Evolutionary conservation across 2,113 vertebrate species (phyloP).

Genomic region (Chionomys nivalis): DNA sequence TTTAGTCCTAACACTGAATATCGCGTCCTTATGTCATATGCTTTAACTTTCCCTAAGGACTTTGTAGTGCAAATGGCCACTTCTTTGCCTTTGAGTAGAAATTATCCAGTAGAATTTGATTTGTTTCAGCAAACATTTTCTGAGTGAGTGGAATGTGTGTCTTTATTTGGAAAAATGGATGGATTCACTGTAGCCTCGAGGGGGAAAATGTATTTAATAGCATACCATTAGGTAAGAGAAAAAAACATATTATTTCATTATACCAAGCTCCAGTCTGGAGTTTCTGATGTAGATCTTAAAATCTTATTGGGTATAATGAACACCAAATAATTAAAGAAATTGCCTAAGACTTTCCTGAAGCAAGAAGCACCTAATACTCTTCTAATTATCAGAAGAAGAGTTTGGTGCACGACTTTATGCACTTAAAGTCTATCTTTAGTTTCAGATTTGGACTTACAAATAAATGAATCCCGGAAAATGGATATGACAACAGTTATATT

Average conservation of each 20-base stretch:
- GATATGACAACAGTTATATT: conserved; percentile 6
- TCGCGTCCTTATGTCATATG: not conserved
- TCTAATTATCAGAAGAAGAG: conserved; percentile 36
- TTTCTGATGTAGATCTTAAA: conserved; percentile 25
- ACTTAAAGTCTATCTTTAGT: conserved; percentile 38
- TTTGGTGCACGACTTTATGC: conserved; percentile 14
- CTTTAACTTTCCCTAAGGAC: conserved; percentile 21
- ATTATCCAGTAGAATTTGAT: conserved; percentile 37
- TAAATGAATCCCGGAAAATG: not conserved
- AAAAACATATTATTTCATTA: conserved; percentile 48
- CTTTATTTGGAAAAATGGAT: conserved; percentile 45
- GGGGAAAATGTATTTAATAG: conserved; percentile 1
- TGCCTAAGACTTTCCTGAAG: not conserved
- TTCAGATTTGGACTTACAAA: conserved; percentile 37
- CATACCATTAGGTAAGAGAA: not conserved
- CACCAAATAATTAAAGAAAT: conserved; percentile 16
- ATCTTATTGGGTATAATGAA: not conserved
- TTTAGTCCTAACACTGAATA: not conserved
- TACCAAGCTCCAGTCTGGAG: not conserved
- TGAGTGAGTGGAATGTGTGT: not conserved
- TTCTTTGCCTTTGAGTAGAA: not conserved
- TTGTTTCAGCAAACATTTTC: conserved; percentile 35
- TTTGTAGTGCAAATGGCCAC: not conserved
- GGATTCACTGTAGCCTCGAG: not conserved
- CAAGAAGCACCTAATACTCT: not conserved